Base-by-base conservation (phyloP, 2,113 vertebrate genomes). In the Alligator sinensis region DNA sequence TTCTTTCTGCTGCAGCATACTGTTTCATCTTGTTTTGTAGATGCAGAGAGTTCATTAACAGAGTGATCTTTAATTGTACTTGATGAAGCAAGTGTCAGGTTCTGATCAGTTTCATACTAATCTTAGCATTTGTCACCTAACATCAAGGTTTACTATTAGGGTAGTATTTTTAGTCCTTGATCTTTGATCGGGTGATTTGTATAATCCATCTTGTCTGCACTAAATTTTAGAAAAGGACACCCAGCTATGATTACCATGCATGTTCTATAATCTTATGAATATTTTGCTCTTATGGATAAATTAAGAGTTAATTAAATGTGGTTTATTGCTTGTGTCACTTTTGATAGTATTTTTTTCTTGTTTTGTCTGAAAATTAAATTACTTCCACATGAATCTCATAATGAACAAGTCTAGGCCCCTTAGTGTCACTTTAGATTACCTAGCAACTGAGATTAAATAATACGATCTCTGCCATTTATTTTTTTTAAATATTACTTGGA, bases 21-120 rank as follows among this genome's bases (percentile, higher is more conserved):
- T 64, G 76, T 75, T 97, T 97, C 93, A 74, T 3, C 5, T 79
- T 93, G 91, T 87, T 97, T 89, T 91, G 87, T 89, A 88, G 95
- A 88, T 80, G 64, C 68, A 92, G 89, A 87, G 96, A 96, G 86
- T 85, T 78, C 63, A 59, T 61, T 74, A 90, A 58, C 0, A 13
- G 82, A 92, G 95, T 57, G 84, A 68, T 28, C 34, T 90, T 72
- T 91, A 84, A 95, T 94, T 91, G 74, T 68, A n/a, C n/a, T 89
- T 89, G 76, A 88, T 95, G 79, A 12, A 57, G 84, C 79, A 77
- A 93, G 55, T 25, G 92, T 64, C 91, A 54, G 63, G 74, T 74
- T 93, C 63, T 77, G 93, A 77, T 86, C 62, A 58, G 18, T 84
- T 90, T 90, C 54, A 68, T 1, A 1, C 82, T 68, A 91, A 79